phyloP scores from a whole-genome alignment of 2,797 vertebrate genomes.

The Myripristis jacobus region DNA sequence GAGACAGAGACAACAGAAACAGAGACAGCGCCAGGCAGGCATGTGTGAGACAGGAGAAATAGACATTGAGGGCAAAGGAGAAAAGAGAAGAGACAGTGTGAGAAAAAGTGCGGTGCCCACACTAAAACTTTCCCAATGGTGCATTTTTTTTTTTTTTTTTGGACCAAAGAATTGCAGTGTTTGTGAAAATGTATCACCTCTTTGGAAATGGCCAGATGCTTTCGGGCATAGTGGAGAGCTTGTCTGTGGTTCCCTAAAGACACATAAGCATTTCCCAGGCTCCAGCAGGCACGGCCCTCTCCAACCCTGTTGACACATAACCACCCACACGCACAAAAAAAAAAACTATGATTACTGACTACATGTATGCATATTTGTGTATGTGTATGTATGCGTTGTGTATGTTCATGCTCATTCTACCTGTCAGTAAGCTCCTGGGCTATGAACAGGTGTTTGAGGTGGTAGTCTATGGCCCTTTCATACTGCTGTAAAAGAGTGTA shows the following conservation, averaged over 20 bases:
- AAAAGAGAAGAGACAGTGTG: background rate
- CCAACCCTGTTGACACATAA: slow-evolving; percentile 86
- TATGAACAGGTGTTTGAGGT: slow-evolving; percentile 95
- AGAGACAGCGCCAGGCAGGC: background rate
- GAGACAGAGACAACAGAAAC: background rate
- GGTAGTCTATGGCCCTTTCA: slow-evolving; percentile 91
- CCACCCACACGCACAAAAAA: slow-evolving; percentile 30
- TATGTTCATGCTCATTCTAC: slow-evolving; percentile 66
- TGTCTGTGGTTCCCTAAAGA: slow-evolving; percentile 92
- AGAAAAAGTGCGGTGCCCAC: background rate
- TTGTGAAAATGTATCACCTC: slow-evolving; percentile 83
- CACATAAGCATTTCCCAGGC: slow-evolving; percentile 93
- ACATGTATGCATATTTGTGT: background rate
- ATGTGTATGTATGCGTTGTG: background rate
- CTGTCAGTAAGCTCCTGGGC: slow-evolving; percentile 95
- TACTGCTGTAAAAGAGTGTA: slow-evolving; percentile 94
- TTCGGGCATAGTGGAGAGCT: slow-evolving; percentile 91
- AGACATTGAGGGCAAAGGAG: too few relatives aligned
- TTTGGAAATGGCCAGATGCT: slow-evolving; percentile 94
- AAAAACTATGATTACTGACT: background rate
- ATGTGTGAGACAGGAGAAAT: background rate
- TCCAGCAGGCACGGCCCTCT: slow-evolving; percentile 97
- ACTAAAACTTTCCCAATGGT: background rate
- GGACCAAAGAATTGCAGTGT: background rate
- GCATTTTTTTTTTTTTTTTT: background rate